Evolutionary conservation across 2,113 vertebrate species (phyloP), one percentile per base, ranked within the genome.

Genomic region (Edolisoma coerulescens): DNA sequence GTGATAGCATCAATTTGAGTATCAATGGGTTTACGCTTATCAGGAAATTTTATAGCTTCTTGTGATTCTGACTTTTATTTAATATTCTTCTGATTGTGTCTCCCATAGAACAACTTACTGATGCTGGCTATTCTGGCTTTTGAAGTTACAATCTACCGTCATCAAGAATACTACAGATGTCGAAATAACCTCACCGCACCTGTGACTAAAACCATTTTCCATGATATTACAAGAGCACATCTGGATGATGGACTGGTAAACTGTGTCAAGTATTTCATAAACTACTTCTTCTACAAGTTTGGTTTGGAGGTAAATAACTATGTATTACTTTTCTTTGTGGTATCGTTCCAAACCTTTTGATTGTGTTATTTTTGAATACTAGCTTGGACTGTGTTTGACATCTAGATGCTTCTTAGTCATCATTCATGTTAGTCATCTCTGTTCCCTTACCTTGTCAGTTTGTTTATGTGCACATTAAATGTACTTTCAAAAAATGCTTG

Each of bases 201-300:
- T 0, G 98, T 99, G 27, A 98, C 99, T 30, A 98, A 96, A 95
- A 99, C 99, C 19, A 99, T 99, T 96, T 99, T 99, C 97, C 99
- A 99, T 78, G 98, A 99, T 86, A 98, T 99, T 93, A 99, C 99
- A 24, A 98, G 99, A 76, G 98, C 98, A 54, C 99, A 99, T 96
- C 97, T 99, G 87, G 99, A 99, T 96, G 98, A 99, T 33, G 99
- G 99, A 87, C 98, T 99, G 73, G 22, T 99, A 84, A 99, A 97
- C 94, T 99, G 99, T 97, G 97, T 98, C 97, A 99, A 99, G 96
- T 99, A 99, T 95, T 99, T 99, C 96, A 96, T 99, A 96, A 99
- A 99, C 97, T 99, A 99, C 96, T 99, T 99, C 98, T 99, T 99
- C 98, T 99, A 99, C 98, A 99, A 99, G 93, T 99, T 99, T 97